Evolutionary conservation across 2,113 vertebrate genomes (phyloP).

Genomic region (Ramphastos sulfuratus): DNA sequence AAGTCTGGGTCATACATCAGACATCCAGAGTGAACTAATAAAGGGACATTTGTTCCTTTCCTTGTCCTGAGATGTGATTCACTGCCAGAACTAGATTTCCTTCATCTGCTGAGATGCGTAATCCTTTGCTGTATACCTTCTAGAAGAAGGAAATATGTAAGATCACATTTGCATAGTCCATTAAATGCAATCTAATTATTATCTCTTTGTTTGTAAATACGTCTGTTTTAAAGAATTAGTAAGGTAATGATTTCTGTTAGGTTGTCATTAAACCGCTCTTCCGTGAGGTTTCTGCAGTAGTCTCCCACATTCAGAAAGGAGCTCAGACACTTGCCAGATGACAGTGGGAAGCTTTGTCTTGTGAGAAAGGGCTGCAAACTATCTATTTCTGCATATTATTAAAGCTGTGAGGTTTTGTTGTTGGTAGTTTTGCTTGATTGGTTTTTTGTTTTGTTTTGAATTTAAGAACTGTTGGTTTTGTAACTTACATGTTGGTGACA

Average conservation of each 20-base stretch:
- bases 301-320: conserved; percentile 38
- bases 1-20: not conserved
- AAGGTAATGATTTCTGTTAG: not conserved
- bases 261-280: conserved; percentile 39
- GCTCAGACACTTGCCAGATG: conserved; percentile 17
- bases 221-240: conserved; percentile 26
- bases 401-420: not conserved
- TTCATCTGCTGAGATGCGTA: not conserved
- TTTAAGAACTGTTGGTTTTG: not conserved
- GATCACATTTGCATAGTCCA: not conserved
- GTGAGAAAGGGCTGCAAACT: not conserved
- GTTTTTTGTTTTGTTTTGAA: not conserved
- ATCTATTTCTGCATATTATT: not conserved
- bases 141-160: not conserved
- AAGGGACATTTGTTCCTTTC: not conserved
- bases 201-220: not conserved
- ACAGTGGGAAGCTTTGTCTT: conserved; percentile 51
- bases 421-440: too few species aligned
- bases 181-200: conserved; percentile 18
- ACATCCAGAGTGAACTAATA: not conserved
- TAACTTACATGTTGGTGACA: not conserved
- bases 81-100: not conserved
- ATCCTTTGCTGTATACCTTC: not conserved
- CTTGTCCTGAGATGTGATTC: not conserved
- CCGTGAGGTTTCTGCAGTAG: not conserved